A percentile compares a stretch with the other conserved stretches of the same genome.
Conservation (phyloP, 64 coral and sea anemone species). For the Montipora efflorescens region DNA sequence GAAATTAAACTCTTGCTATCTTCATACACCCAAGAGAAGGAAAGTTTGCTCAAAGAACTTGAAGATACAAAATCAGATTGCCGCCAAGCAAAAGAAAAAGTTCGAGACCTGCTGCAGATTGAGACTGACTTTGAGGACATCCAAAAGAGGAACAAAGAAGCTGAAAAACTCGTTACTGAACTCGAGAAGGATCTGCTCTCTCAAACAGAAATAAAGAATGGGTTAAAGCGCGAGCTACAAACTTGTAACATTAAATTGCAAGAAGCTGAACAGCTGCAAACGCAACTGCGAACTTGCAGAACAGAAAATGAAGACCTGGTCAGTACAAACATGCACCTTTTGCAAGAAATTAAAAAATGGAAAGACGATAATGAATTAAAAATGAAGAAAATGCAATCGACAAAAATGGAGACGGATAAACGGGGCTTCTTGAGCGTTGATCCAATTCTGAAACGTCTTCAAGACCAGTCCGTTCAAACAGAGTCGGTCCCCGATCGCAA, state of each 20-base stretch:
- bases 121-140: constrained; percentile 53
- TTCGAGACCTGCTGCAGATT: constrained; percentile 56
- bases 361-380: constrained; percentile 35
- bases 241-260: constrained; percentile 55
- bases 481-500: background rate
- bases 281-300: constrained; percentile 49
- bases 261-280: constrained; percentile 45
- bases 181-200: constrained; percentile 82
- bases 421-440: background rate
- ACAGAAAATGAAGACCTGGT: constrained; percentile 76
- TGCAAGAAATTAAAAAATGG: constrained; percentile 40
- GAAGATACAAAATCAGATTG: constrained; percentile 56
- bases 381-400: background rate
- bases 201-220: constrained; percentile 74
- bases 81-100: constrained; percentile 54
- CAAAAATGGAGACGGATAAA: background rate
- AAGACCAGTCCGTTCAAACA: constrained; percentile 19
- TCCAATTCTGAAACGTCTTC: background rate
- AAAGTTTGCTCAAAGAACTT: constrained; percentile 71
- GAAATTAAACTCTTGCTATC: constrained; percentile 55
- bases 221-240: constrained; percentile 52
- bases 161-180: constrained; percentile 82
- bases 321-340: constrained; percentile 40
- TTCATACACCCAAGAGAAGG: constrained; percentile 80
- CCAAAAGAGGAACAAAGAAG: constrained; percentile 67